Conservation (phyloP, 2,797 vertebrate genomes). For the Scolopax rusticola region DNA sequence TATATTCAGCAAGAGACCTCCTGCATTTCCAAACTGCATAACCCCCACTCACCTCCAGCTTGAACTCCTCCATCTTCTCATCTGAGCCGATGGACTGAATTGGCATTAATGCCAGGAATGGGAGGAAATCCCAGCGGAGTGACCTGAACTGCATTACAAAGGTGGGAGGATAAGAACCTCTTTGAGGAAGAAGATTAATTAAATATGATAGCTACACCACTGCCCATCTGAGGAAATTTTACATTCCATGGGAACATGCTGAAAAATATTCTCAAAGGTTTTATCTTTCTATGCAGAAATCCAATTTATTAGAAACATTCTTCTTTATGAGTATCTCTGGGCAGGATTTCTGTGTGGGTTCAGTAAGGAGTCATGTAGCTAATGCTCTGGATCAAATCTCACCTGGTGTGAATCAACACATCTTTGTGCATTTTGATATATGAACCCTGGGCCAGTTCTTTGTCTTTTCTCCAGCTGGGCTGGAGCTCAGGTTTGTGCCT, state of each 20-base stretch:
- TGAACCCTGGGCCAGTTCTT: neutral
- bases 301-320: neutral
- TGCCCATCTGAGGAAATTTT: neutral
- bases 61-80: neutral
- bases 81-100: neutral
- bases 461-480: neutral
- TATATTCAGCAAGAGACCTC: neutral
- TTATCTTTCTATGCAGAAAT: conserved; percentile 2
- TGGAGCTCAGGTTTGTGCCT: neutral
- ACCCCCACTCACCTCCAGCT: neutral
- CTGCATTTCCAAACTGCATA: neutral
- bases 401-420: neutral
- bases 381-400: neutral
- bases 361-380: neutral
- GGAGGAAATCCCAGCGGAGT: neutral
- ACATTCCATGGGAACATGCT: neutral
- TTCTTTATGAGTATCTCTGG: neutral
- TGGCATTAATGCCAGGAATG: neutral
- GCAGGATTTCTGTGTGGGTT: neutral
- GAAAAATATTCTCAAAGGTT: neutral
- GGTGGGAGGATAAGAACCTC: conserved; percentile 25
- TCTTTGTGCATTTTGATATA: neutral
- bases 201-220: neutral
- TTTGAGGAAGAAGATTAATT: conserved; percentile 33
- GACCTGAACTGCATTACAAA: conserved; percentile 25